phyloP scores from a whole-genome alignment of 2,888 invertebrate genomes.

The Pseudococcus jackbeardsleyi region DNA sequence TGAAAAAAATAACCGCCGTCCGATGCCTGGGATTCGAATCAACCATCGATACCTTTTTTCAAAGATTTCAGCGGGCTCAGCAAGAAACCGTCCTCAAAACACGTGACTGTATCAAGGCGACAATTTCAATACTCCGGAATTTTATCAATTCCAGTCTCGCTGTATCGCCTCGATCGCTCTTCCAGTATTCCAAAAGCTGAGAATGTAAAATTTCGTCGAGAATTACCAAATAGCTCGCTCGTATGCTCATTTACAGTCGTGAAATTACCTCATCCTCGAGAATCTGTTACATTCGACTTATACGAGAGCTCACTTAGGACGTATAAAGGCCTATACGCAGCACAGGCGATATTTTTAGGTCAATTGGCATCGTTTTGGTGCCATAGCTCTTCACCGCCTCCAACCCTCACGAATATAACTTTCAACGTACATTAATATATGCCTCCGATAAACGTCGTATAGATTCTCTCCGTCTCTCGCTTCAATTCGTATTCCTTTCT shows the following conservation, averaged over 20 bases:
- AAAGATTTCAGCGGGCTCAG: neutral
- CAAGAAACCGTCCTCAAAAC: neutral
- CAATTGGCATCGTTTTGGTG: slow-evolving; percentile 32
- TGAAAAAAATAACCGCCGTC: too few relatives aligned
- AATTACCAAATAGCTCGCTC: neutral
- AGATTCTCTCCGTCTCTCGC: neutral
- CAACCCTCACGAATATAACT: neutral
- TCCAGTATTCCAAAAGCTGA: slow-evolving; percentile 23
- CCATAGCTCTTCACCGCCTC: neutral
- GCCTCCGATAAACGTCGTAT: slow-evolving; percentile 18
- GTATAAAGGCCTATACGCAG: neutral
- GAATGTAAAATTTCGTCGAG: neutral
- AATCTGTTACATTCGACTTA: neutral
- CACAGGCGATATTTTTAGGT: slow-evolving; percentile 29
- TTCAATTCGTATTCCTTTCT: slow-evolving; percentile 6
- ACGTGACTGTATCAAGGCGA: neutral
- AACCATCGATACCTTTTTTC: neutral
- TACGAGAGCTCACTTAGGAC: neutral
- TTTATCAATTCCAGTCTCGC: neutral
- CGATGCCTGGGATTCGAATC: too few relatives aligned
- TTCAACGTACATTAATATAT: slow-evolving; percentile 35
- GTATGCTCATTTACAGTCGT: neutral
- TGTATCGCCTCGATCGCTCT: neutral
- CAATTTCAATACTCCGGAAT: neutral
- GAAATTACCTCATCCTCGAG: neutral